Conservation (phyloP, 2,797 vertebrate genomes). For the Graptemys geographica region DNA sequence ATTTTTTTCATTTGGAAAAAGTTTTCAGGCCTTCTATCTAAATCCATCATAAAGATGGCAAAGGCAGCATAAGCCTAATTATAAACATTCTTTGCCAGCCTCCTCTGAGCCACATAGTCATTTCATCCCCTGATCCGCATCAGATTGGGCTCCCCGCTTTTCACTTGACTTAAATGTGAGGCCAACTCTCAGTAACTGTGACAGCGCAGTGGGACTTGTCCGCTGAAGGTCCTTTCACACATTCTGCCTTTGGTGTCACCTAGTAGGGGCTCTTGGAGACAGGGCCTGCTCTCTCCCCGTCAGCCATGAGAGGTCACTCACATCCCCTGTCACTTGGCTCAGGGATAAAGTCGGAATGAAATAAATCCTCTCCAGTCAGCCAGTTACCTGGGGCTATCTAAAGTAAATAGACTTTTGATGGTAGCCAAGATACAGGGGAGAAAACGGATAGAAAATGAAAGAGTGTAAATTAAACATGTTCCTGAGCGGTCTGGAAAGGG, state of each 20-base stretch:
- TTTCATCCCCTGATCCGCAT: not conserved
- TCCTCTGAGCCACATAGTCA: not conserved
- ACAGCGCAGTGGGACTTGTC: not conserved
- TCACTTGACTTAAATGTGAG: rapidly evolving
- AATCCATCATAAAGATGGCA: not conserved
- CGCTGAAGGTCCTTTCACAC: not conserved
- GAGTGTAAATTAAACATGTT: not conserved
- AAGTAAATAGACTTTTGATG: constrained; percentile 35
- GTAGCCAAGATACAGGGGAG: not conserved
- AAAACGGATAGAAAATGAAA: constrained; percentile 23
- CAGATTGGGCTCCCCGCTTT: not conserved
- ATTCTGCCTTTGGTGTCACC: not conserved
- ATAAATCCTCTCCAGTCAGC: not conserved
- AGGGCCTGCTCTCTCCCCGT: rapidly evolving
- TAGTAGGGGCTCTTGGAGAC: not conserved
- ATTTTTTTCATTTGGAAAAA: not conserved
- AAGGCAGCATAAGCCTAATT: not conserved
- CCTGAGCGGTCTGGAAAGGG: not conserved
- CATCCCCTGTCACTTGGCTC: not conserved
- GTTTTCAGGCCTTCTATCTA: not conserved
- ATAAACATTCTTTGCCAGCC: not conserved
- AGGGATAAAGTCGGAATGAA: constrained; percentile 16
- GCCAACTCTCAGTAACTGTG: not conserved
- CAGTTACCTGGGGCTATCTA: constrained; percentile 1
- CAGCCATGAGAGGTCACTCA: not conserved